Base-by-base conservation (phyloP, 2,888 invertebrate species). In the Microdon myrmicae region DNA sequence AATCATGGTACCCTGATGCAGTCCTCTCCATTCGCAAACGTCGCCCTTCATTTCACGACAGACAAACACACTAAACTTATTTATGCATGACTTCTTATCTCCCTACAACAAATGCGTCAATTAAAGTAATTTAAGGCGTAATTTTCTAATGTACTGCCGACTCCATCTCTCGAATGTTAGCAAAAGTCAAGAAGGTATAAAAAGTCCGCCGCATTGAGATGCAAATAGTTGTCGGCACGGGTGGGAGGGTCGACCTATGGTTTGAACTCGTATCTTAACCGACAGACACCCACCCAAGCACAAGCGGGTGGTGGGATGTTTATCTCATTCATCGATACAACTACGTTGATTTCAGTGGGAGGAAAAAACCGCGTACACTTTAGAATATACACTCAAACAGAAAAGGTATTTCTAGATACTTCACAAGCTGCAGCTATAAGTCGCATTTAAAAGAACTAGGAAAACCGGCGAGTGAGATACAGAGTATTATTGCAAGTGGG, bases 331-430 rank as follows among this genome's bases (percentile, higher is more conserved):
- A n/a, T n/a, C n/a, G n/a, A n/a, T n/a, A n/a, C n/a, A n/a, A n/a
- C n/a, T n/a, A n/a, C n/a, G n/a, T n/a, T n/a, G n/a, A n/a, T n/a
- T n/a, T n/a, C n/a, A n/a, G n/a, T n/a, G n/a, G n/a, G n/a, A n/a
- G n/a, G n/a, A n/a, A 25, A 41, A 31, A 16, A 44, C 64, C 68
- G 68, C 68, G 68, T 68, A 56, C 68, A 68, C 68, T 64, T 51
- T 61, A 48, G 68, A 45, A 68, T 70, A 67, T 58, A 67, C 61
- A 59, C 61, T 66, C 47, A 66, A 67, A 69, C 66, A 69, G 70
- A 69, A 68, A 67, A 64, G 61, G 67, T 61, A 68, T 64, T 51
- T 49, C 53, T 49, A 56, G 61, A 67, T 68, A 66, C 49, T 56
- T 45, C 49, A 49, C 48, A 55, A 55, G 45, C 41, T 51, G n/a